Evolutionary conservation across 1,140 invertebrate species (phyloP).

Genomic region (Acromyrmex charruanus): DNA sequence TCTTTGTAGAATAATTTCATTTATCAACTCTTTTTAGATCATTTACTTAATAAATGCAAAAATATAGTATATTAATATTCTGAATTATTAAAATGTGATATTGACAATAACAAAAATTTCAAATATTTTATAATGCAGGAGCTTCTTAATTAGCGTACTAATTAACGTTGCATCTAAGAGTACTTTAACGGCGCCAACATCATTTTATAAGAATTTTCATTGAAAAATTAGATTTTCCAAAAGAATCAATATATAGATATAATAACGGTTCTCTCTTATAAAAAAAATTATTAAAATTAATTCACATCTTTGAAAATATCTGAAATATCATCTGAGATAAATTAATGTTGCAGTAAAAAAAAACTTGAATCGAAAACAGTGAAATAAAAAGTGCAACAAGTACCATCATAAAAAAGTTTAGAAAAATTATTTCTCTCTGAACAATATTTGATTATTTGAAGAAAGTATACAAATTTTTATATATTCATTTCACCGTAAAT

Average conservation of each 20-base stretch:
- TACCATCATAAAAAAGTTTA: background rate
- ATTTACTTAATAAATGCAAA: background rate
- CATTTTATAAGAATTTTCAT: background rate
- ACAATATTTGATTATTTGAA: background rate
- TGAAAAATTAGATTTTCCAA: background rate
- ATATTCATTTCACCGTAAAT: background rate
- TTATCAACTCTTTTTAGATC: background rate
- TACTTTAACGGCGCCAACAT: background rate
- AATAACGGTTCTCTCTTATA: background rate
- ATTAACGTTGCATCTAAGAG: background rate
- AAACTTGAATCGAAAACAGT: background rate
- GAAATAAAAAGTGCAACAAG: constrained; percentile 35
- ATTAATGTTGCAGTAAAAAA: constrained; percentile 2
- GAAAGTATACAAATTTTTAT: background rate
- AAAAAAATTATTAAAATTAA: constrained; percentile 2
- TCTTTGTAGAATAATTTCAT: background rate
- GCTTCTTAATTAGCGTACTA: background rate
- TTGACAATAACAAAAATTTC: background rate
- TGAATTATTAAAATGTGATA: background rate
- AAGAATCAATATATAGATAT: background rate
- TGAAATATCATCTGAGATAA: background rate
- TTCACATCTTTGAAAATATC: background rate
- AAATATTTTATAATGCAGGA: constrained; percentile 3
- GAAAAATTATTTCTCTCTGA: background rate
- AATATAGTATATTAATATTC: background rate